Percentiles rank a stretch among this genome's conserved stretches.
These are phyloP conservation scores for Colossoma macropomum DNA, from an alignment of 2,113 vertebrate genomes.

Conservation along the genomic window DNA sequence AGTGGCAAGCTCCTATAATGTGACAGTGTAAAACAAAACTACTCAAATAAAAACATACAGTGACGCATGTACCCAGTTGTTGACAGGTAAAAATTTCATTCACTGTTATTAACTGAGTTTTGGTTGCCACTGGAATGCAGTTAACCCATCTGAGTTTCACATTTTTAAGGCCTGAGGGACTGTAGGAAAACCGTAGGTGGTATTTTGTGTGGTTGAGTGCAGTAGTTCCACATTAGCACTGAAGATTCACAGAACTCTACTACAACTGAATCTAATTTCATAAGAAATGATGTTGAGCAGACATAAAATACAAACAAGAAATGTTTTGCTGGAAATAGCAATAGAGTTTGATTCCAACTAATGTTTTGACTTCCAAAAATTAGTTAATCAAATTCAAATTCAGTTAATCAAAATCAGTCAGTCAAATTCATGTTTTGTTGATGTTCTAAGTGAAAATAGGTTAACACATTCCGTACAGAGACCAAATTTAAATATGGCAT, in stretches of 20 bases:
- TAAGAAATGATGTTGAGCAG: not conserved
- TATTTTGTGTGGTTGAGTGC: constrained; percentile 1
- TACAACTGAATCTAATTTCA: not conserved
- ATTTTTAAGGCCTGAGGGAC: not conserved
- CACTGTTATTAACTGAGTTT: constrained; percentile 23
- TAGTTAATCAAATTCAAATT: no score
- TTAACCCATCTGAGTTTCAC: constrained; percentile 10
- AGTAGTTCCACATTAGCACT: not conserved
- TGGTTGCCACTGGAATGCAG: not conserved
- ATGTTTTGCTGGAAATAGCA: not conserved
- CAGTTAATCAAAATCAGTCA: no score
- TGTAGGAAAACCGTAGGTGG: constrained; percentile 5
- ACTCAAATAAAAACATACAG: constrained; percentile 12
- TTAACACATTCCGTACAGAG: no score
- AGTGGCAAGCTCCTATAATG: constrained; percentile 34
- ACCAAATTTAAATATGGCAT: no score
- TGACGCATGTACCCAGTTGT: not conserved
- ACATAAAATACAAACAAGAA: not conserved
- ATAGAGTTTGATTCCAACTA: no score
- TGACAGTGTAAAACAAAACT: constrained; percentile 4
- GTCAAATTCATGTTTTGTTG: no score
- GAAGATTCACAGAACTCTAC: not conserved
- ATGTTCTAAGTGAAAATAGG: no score
- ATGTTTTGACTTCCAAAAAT: not conserved
- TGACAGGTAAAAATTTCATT: constrained; percentile 22